Base-by-base conservation (phyloP, 1,140 invertebrate species). In the Sweltsa coloradensis region DNA sequence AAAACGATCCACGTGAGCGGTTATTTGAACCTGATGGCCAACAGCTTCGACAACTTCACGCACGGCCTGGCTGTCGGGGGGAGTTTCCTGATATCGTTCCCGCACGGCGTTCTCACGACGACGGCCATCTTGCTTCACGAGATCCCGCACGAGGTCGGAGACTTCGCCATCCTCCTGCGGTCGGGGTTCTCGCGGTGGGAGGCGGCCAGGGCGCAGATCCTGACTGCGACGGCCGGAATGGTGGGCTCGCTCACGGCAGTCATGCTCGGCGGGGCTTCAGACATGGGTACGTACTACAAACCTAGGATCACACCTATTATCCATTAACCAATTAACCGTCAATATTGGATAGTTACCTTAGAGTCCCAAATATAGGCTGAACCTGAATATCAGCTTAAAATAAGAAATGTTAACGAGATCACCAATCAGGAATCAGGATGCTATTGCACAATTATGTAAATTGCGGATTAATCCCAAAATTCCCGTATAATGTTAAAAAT, bases 1-100 rank as follows among this genome's bases (percentile, higher is more conserved):
- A n/a, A n/a, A n/a, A n/a, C n/a, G n/a, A n/a, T 23, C 41, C 14
- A 56, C 53, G 34, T 43, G 49, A 47, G 51, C 50, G 95, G 93
- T 4, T 97, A 97, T 63, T 67, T 97, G 41, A 97, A 97, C 69
- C 69, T 97, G 40, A 68, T 96, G 62, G 93, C 94, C 3, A 97
- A 98, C 65, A 83, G 85, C 7, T 91, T 97, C 45, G 94, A 97
- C 61, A 98, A 98, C 69, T 97, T 97, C 67, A 95, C 91, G 0
- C 94, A 98, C 66, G 95, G 94, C 0, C 68, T 97, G 36, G 92
- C 94, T 0, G 84, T 97, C 1, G 93, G 89, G n/a, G 92, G 89
- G 0, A 91, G 89, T 19, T 98, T 96, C 69, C 69, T 96, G 5
- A 85, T 95, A 6, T 87, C 83, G 3, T 81, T 84, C 55, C 66